Evolutionary conservation across 2,797 vertebrate species (phyloP), one percentile per base, ranked within the genome.

Genomic region (Argyrosomus regius): DNA sequence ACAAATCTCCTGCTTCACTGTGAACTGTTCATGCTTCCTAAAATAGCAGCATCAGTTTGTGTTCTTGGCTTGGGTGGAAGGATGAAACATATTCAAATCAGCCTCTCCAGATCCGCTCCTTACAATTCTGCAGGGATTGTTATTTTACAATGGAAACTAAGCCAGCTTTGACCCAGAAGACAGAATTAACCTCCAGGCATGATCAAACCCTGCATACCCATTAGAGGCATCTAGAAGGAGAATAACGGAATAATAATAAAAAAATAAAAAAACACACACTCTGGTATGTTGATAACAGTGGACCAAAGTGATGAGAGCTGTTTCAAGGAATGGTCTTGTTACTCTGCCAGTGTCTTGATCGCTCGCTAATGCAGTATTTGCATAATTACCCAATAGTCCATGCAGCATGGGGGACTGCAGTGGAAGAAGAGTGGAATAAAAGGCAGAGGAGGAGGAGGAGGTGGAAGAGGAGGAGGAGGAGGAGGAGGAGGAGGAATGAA

Each of bases 41-140:
- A 94, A 93, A 94, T 94, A 94, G 92, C 91, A 83, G 78, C 89
- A 78, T 73, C 82, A 59, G 87, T 90, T 91, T 91, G 83, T 91
- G 89, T 92, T 91, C 87, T 84, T 85, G 87, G 87, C 86, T 87
- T 28, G 83, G 81, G 79, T 84, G 80, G 84, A 87, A 91, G 87
- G 89, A 94, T 92, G 86, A 94, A 95, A 92, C 88, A 79, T 85
- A 90, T 93, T 93, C 84, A 92, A 93, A 93, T 92, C 89, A 87
- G 90, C 72, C 84, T 89, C 79, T 78, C 69, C 83, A 83, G 72
- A 90, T 88, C 86, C 56, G 28, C 80, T 82, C 66, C 81, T 87
- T 80, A 85, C 89, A 90, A 91, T 89, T 91, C 88, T 86, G 74
- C 72, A 59, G 82, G 89, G 91, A 95, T 92, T 94, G 90, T 89